Conservation (phyloP, 2,113 vertebrate genomes). For the Eleginops maclovinus region DNA sequence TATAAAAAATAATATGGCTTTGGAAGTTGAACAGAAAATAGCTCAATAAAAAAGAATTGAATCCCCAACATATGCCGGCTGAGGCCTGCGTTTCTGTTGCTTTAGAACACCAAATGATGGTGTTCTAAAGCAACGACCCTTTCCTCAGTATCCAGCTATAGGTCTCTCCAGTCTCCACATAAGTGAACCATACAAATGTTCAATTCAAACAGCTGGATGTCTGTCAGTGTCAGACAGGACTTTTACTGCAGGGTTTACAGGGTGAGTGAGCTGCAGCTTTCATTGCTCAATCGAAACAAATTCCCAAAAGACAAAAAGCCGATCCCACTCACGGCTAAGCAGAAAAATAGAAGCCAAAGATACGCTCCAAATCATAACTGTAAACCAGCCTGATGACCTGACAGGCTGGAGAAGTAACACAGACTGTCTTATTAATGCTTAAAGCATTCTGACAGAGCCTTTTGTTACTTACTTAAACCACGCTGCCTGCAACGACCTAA, state of each 20-base stretch:
- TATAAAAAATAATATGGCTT: slow-evolving; percentile 73
- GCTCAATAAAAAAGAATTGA: slow-evolving; percentile 33
- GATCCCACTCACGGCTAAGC: slow-evolving; percentile 15
- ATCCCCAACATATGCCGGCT: slow-evolving; percentile 11
- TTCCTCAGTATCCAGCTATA: slow-evolving; percentile 24
- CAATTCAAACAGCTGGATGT: slow-evolving; percentile 40
- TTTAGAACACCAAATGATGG: slow-evolving; percentile 43
- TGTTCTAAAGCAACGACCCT: no score
- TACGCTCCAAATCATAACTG: not conserved
- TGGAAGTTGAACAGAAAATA: slow-evolving; percentile 58
- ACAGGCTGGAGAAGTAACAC: slow-evolving; percentile 60
- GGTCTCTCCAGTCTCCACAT: slow-evolving; percentile 59
- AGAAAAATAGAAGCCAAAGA: slow-evolving; percentile 4
- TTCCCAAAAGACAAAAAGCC: slow-evolving; percentile 45
- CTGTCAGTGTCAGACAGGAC: slow-evolving; percentile 34
- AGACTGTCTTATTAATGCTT: slow-evolving; percentile 71
- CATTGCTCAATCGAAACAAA: slow-evolving; percentile 51
- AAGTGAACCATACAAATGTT: slow-evolving; percentile 27
- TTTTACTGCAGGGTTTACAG: slow-evolving; percentile 51
- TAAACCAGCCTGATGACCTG: slow-evolving; percentile 61
- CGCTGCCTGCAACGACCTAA: slow-evolving; percentile 67
- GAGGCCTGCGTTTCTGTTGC: slow-evolving; percentile 52
- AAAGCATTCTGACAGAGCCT: slow-evolving; percentile 76
- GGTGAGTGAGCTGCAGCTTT: slow-evolving; percentile 48
- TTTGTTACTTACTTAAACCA: slow-evolving; percentile 83